Base-by-base conservation (phyloP, 2,797 vertebrate species). In the Fistularia tabacaria region DNA sequence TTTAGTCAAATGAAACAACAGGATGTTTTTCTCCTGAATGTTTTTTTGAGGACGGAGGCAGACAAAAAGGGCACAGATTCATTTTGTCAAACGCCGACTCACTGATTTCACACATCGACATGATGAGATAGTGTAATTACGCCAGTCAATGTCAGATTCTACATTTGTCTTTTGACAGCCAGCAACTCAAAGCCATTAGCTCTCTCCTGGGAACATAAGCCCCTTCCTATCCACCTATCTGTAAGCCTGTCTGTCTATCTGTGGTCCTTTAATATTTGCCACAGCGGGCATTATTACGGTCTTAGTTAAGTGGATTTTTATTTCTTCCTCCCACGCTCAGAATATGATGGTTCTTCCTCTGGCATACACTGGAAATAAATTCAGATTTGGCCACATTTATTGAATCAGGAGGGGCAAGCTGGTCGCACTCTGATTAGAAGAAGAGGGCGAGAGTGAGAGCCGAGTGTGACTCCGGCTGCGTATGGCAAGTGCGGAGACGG, bases 401-500 rank as follows among this genome's bases (percentile, higher is more conserved):
- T 44, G 8, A 65, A 38, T 46, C n/a, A 36, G 11, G 49, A 9
- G 0, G 46, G 14, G 43, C 14, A 60, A 53, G 15, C 38, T 42
- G 12, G 13, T 40, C 25, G 25, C 25, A 25, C 25, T 54, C 57
- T 51, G 25, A 13, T 50, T 57, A 37, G 7, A 14, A 8, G 36
- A 66, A 44, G 25, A 50, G 15, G 13, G 52, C 10, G 11, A n/a
- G 44, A 9, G 15, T 2, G 14, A 51, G 10, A 12, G 8, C 40
- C 10, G n/a, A 6, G 36, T 40, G 8, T 25, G 15, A 42, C 8
- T 11, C 49, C 60, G 47, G 51, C 43, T 74, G 54, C 47, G 51
- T 68, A 52, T 49, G 67, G 59, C 64, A 13, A 5, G 45, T 49
- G 43, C 62, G n/a, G 49, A 50, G 51, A 9, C 57, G 60, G 59